Conservation (phyloP, 2,113 vertebrate species). For the Chelonoidis abingdonii region DNA sequence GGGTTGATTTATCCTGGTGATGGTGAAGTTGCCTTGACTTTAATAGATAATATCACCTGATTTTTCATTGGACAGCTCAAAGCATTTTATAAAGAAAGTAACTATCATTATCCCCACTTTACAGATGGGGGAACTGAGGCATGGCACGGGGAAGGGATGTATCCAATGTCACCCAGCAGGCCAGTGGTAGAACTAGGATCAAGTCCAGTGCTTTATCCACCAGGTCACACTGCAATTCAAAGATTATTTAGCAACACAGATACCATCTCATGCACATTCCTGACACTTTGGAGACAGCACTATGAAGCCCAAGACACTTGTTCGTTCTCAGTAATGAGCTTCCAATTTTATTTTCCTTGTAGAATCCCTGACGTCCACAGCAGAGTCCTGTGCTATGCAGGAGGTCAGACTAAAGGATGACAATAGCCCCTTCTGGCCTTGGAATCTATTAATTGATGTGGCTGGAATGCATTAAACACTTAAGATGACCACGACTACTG, state of each 20-base stretch:
- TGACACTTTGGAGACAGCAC: neutral
- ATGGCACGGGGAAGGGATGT: neutral
- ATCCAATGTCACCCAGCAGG: neutral
- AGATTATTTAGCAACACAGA: neutral
- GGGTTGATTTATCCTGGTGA: neutral
- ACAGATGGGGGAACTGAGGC: neutral
- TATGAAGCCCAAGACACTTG: neutral
- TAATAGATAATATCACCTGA: neutral
- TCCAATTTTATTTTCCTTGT: neutral
- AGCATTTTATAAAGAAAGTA: neutral
- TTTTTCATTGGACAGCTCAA: neutral
- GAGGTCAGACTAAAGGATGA: neutral
- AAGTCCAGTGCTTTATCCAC: neutral
- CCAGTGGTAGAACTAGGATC: neutral
- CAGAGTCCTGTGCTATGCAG: accelerated
- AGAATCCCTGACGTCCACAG: neutral
- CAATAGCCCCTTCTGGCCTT: neutral
- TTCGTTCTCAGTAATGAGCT: neutral
- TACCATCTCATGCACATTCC: accelerated
- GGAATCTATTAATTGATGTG: neutral
- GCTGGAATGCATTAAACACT: no score
- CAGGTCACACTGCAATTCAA: neutral
- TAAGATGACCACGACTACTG: neutral
- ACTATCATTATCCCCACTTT: neutral
- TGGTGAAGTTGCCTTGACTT: neutral